Base-by-base conservation (phyloP, 2,888 invertebrate genomes). In the Oegoconia quadripuncta region DNA sequence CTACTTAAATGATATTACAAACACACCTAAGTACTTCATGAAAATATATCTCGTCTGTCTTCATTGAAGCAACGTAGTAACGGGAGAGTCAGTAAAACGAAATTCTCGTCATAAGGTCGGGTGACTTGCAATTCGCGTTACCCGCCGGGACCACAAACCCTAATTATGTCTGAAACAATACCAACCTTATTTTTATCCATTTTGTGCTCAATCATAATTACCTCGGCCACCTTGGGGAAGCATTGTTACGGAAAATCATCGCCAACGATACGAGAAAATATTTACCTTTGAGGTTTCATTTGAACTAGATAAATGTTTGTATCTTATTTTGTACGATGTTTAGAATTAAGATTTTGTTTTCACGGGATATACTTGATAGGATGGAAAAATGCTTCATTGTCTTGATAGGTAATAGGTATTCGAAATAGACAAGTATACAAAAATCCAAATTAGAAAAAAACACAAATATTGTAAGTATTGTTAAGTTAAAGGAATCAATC, bases 201-300 rank as follows among this genome's bases (percentile, higher is more conserved):
- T 84, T 79, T 80, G 73, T 76, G 83, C 84, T 87, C 86, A 83
- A 87, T 87, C 86, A 86, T 86, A 87, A 87, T 87, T 84, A 86
- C 73, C 72, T 51, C 59, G 52, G 52, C 59, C 55, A 72, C 81
- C 82, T 71, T 46, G 48, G 78, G 83, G 83, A 78, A 60, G 68
- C 74, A 69, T 78, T 75, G 70, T 72, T 67, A 55, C 59, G 62
- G 66, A 67, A 70, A 75, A 80, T 81, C 80, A 81, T 73, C 69
- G 63, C 55, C 47, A 49, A 59, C 57, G 48, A 57, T 58, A 40
- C 55, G 48, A 50, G 53, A 50, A 64, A 64, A 64, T 66, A 64
- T 71, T 66, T 67, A 64, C 68, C 62, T 59, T 34, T 27, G 60
- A 58, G 64, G 42, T 50, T 55, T 51, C 35, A 31, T 41, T 37